These are phyloP conservation scores for Chromobotia macracanthus DNA, from an alignment of 2,797 vertebrate species.

Conservation along the genomic window DNA sequence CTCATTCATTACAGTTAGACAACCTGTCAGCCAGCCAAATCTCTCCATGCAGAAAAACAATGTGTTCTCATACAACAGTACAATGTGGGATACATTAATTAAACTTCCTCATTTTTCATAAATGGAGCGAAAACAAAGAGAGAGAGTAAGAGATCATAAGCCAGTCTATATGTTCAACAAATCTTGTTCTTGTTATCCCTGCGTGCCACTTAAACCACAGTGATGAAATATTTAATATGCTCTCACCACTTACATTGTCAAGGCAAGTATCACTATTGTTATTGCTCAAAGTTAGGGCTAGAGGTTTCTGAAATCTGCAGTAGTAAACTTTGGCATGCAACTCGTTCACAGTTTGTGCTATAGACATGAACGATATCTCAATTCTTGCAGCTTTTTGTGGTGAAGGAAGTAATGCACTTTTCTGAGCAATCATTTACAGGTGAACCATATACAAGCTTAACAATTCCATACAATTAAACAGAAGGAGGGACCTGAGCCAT, in stretches of 20 bases:
- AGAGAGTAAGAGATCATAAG: not conserved
- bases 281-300: not conserved
- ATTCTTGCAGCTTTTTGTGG: too few species aligned
- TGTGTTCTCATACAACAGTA: constrained; percentile 34
- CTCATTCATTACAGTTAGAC: constrained; percentile 40
- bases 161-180: not conserved
- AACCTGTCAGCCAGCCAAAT: constrained; percentile 36
- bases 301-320: too few species aligned
- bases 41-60: constrained; percentile 25
- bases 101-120: constrained; percentile 36
- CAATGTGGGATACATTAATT: constrained; percentile 42
- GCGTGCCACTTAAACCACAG: constrained; percentile 40
- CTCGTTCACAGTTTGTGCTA: too few species aligned
- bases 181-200: constrained; percentile 4
- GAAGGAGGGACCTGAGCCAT: too few species aligned
- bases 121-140: not conserved
- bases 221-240: constrained; percentile 53
- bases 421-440: too few species aligned
- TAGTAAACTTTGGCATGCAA: too few species aligned
- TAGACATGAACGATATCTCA: too few species aligned
- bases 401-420: too few species aligned
- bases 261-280: not conserved
- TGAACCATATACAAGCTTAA: too few species aligned
- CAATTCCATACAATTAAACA: too few species aligned
- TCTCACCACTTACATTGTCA: constrained; percentile 10